Evolutionary conservation across 2,888 invertebrate genomes (phyloP).

Genomic region (Odontothrips loti): DNA sequence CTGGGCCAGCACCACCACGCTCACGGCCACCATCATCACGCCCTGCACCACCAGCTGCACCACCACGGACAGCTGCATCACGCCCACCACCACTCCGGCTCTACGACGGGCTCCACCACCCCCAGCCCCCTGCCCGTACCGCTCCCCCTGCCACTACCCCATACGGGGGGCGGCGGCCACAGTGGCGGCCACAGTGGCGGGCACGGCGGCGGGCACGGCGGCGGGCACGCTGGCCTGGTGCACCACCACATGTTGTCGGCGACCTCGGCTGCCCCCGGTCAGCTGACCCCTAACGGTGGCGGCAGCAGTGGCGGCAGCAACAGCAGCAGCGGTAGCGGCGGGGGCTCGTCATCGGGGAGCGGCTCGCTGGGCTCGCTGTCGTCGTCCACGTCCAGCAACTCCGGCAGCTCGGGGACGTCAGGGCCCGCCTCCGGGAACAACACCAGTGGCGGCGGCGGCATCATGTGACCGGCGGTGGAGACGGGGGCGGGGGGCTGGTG

Average conservation of each 20-base stretch:
- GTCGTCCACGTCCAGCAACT: not conserved
- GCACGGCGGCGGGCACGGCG: not conserved
- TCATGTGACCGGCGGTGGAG: not conserved
- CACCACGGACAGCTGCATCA: constrained; percentile 50
- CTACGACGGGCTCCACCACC: constrained; percentile 42
- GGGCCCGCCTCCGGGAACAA: not conserved
- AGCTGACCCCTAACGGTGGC: not conserved
- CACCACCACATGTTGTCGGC: constrained; percentile 7
- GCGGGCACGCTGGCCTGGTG: not conserved
- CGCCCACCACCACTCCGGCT: constrained; percentile 43
- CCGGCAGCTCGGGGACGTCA: not conserved
- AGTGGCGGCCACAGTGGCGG: not conserved
- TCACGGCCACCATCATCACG: constrained; percentile 52
- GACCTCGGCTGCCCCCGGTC: not conserved
- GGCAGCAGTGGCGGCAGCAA: not conserved
- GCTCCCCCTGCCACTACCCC: not conserved
- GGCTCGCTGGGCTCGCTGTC: not conserved
- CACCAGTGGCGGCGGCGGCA: not conserved
- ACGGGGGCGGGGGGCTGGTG: not conserved
- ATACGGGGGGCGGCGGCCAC: not conserved
- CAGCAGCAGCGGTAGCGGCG: not conserved
- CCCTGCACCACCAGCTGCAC: constrained; percentile 52
- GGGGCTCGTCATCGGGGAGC: not conserved
- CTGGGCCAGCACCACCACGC: constrained; percentile 51
- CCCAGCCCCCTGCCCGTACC: constrained; percentile 27